phyloP scores from a whole-genome alignment of 2,113 vertebrate species.

The Pontoporia blainvillei region DNA sequence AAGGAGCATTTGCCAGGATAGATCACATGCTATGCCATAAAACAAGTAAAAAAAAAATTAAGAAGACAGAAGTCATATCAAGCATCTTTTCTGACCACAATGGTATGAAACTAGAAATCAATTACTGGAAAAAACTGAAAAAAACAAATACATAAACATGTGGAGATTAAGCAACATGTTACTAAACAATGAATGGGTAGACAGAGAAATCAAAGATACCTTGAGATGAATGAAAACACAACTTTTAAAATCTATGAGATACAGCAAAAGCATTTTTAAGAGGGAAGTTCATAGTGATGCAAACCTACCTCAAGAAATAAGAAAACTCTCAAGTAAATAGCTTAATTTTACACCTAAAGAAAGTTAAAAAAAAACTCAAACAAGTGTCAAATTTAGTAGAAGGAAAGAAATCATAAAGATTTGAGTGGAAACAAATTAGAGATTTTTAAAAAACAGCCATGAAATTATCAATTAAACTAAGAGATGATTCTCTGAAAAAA shows the following conservation, averaged over 20 bases:
- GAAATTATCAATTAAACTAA: background rate
- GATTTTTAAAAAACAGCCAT: background rate
- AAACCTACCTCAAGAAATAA: background rate
- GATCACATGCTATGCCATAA: background rate
- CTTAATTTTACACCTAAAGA: background rate
- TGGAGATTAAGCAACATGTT: background rate
- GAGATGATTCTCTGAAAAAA: background rate
- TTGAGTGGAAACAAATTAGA: background rate
- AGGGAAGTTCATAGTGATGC: background rate
- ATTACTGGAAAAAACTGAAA: background rate
- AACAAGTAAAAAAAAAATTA: background rate
- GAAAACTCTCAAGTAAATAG: background rate
- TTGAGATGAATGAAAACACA: background rate
- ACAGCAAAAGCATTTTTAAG: background rate
- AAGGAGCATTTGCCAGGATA: background rate
- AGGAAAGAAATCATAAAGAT: background rate
- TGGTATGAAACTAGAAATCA: background rate
- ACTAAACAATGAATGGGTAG: background rate
- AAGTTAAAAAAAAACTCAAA: background rate
- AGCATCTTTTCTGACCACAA: background rate
- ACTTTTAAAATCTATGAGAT: background rate
- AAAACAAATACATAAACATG: background rate
- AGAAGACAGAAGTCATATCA: background rate
- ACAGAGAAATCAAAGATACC: background rate
- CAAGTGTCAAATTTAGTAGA: background rate